Conservation (phyloP, 2,797 vertebrate species). For the Pampus argenteus region DNA sequence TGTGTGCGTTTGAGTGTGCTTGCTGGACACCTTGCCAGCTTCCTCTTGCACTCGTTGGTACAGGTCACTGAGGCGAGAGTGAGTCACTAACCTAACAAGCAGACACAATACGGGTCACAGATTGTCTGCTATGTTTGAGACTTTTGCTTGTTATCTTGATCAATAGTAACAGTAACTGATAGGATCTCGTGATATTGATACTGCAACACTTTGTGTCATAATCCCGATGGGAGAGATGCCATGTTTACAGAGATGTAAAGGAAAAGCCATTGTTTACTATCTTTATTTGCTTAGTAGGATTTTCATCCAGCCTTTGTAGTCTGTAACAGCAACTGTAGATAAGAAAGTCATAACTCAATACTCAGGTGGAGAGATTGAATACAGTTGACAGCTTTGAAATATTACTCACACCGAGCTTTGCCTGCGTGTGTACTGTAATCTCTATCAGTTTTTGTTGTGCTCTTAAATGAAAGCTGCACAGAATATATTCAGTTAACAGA, state of each 20-base stretch:
- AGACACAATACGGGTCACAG: slow-evolving; percentile 11
- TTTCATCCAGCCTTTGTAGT: not conserved
- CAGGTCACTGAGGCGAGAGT: slow-evolving; percentile 43
- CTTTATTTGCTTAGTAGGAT: not conserved
- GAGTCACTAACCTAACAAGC: slow-evolving; percentile 49
- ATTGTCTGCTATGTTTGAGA: not conserved
- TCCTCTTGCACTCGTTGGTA: slow-evolving; percentile 39
- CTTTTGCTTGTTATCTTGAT: slow-evolving; percentile 22
- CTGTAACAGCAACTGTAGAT: not conserved
- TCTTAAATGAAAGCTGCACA: too few species aligned
- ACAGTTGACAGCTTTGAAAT: slow-evolving; percentile 7
- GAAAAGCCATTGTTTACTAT: not conserved
- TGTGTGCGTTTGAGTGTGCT: not conserved
- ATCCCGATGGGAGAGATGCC: not conserved
- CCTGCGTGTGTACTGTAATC: too few species aligned
- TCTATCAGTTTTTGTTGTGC: too few species aligned
- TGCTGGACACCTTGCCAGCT: slow-evolving; percentile 20
- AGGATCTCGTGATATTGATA: not conserved
- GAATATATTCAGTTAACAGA: too few species aligned
- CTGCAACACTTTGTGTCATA: not conserved
- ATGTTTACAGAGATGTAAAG: slow-evolving; percentile 8
- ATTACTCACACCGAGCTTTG: not conserved
- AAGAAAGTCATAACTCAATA: not conserved
- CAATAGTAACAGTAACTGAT: too few species aligned
- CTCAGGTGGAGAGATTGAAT: not conserved